Percentiles rank a stretch among this genome's conserved stretches.
Conservation (phyloP, 1,140 invertebrate species). For the Phortica variegata region DNA sequence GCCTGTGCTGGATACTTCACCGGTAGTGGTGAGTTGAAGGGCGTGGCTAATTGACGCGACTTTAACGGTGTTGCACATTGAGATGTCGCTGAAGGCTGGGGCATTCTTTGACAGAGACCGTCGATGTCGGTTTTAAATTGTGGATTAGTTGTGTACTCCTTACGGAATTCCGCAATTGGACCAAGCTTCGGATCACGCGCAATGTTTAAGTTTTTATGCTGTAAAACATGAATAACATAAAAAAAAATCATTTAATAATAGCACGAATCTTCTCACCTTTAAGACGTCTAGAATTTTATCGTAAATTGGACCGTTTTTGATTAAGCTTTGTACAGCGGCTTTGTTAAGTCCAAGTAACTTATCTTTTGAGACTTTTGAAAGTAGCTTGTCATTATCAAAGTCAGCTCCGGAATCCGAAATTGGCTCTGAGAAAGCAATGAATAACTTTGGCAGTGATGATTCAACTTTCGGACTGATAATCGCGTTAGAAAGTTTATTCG, state of each 20-base stretch:
- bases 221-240: not conserved
- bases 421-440: conserved; percentile 41
- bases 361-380: conserved; percentile 27
- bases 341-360: conserved; percentile 40
- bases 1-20: conserved; percentile 36
- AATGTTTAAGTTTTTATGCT: conserved; percentile 60
- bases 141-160: conserved; percentile 60
- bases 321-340: conserved; percentile 57
- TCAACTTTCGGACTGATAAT: conserved; percentile 6
- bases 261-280: conserved; percentile 22
- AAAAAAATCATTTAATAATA: not conserved
- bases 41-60: conserved; percentile 16
- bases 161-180: conserved; percentile 61
- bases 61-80: conserved; percentile 29
- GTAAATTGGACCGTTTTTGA: conserved; percentile 62
- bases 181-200: conserved; percentile 60
- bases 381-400: conserved; percentile 18
- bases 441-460: conserved; percentile 27
- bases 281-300: conserved; percentile 61
- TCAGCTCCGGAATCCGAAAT: conserved; percentile 28
- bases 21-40: conserved; percentile 46
- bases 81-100: conserved; percentile 7
- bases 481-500: conserved; percentile 30
- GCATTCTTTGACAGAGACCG: conserved; percentile 13
- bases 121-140: conserved; percentile 60